Conservation (phyloP, 2,797 vertebrate species). For the Galaxias olidus region DNA sequence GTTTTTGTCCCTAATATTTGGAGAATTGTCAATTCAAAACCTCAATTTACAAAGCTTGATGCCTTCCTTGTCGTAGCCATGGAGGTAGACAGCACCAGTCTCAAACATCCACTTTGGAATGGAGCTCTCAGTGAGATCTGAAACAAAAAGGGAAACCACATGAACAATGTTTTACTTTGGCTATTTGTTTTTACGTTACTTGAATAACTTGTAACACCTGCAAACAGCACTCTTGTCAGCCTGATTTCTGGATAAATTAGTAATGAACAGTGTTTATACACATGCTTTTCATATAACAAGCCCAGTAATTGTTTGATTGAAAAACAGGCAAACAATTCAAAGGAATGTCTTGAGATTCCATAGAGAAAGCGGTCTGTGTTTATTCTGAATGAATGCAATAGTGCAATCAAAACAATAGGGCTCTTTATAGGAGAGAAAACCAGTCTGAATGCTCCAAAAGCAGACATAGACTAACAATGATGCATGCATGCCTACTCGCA, state of each 20-base stretch:
- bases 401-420: constrained; percentile 54
- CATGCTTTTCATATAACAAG: constrained; percentile 45
- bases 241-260: neutral
- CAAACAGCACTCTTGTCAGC: too few species aligned
- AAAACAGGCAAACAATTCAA: constrained; percentile 17
- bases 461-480: neutral
- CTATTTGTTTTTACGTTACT: too few species aligned
- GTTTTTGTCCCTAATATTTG: neutral
- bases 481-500: neutral
- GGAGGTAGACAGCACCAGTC: constrained; percentile 87
- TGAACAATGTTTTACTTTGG: neutral
- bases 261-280: constrained; percentile 30
- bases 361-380: constrained; percentile 45
- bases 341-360: constrained; percentile 28
- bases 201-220: too few species aligned
- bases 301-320: constrained; percentile 12
- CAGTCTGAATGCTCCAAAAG: too few species aligned
- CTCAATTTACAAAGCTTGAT: constrained; percentile 91
- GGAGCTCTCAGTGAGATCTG: constrained; percentile 88
- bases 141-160: constrained; percentile 48
- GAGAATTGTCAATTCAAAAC: neutral
- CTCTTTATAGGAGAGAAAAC: constrained; percentile 35
- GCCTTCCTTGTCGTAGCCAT: constrained; percentile 97
- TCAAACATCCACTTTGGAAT: constrained; percentile 93
- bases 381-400: constrained; percentile 21